Evolutionary conservation across 2,888 invertebrate genomes (phyloP).

Genomic region (Pristionchus arcanus): DNA sequence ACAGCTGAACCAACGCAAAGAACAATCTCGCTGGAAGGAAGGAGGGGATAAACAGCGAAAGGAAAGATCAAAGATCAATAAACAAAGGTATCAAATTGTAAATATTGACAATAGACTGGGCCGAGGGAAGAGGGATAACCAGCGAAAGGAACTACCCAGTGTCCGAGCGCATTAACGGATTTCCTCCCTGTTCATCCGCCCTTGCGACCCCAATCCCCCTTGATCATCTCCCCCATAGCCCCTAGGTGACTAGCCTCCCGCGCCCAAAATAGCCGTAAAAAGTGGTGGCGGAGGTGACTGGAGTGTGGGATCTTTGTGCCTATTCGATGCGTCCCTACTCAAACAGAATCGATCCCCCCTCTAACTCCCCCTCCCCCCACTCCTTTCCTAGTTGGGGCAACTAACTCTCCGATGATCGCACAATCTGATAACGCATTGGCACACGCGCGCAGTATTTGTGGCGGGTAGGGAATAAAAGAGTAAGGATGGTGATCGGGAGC

Average conservation of each 20-base stretch:
- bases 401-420: neutral
- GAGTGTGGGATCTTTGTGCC: slow-evolving; percentile 1
- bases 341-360: slow-evolving; percentile 32
- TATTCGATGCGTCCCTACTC: slow-evolving; percentile 7
- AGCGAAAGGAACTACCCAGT: no score
- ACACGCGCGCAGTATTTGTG: neutral
- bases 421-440: neutral
- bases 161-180: neutral
- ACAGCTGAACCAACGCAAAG: neutral
- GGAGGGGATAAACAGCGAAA: neutral
- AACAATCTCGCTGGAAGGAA: neutral
- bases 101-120: no score
- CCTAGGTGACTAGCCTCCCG: neutral
- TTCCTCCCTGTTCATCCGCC: neutral
- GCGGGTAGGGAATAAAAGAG: neutral
- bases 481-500: neutral
- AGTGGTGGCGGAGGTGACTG: neutral
- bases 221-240: neutral
- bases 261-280: slow-evolving; percentile 27
- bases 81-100: no score
- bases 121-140: no score
- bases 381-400: neutral
- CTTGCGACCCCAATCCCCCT: neutral
- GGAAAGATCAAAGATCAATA: no score
- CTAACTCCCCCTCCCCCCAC: neutral